Evolutionary conservation across 1,140 invertebrate species (phyloP).

Genomic region (Schlechtendalia chinensis): DNA sequence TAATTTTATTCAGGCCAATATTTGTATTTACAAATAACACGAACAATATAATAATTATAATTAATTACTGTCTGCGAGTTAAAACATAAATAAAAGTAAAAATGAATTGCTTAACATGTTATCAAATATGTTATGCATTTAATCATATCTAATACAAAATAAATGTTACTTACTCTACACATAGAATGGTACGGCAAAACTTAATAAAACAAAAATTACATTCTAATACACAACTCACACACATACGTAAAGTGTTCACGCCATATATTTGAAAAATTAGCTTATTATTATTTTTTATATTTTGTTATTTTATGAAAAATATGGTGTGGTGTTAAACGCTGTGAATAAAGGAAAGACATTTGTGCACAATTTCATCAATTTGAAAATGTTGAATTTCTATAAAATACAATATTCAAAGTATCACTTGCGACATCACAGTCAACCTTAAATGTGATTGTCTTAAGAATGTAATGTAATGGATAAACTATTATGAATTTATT

Average conservation of each 20-base stretch:
- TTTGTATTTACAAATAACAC: slow-evolving; percentile 26
- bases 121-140: not conserved
- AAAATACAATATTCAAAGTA: not conserved
- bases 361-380: no score
- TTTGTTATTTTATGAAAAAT: no score
- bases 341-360: no score
- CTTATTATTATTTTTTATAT: no score
- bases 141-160: not conserved
- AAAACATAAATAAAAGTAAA: slow-evolving; percentile 9
- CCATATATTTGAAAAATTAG: no score
- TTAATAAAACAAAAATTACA: not conserved
- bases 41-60: slow-evolving; percentile 7
- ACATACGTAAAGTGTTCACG: no score
- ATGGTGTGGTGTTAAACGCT: no score
- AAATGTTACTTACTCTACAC: not conserved
- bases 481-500: not conserved
- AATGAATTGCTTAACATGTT: slow-evolving; percentile 9
- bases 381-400: not conserved
- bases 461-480: not conserved
- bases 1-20: slow-evolving; percentile 26
- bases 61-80: slow-evolving; percentile 6
- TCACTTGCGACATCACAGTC: not conserved
- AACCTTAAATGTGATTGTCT: not conserved
- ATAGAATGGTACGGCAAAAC: not conserved
- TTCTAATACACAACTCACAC: not conserved